Conservation (phyloP, 2,888 invertebrate genomes). For the Drosophila emarginata region DNA sequence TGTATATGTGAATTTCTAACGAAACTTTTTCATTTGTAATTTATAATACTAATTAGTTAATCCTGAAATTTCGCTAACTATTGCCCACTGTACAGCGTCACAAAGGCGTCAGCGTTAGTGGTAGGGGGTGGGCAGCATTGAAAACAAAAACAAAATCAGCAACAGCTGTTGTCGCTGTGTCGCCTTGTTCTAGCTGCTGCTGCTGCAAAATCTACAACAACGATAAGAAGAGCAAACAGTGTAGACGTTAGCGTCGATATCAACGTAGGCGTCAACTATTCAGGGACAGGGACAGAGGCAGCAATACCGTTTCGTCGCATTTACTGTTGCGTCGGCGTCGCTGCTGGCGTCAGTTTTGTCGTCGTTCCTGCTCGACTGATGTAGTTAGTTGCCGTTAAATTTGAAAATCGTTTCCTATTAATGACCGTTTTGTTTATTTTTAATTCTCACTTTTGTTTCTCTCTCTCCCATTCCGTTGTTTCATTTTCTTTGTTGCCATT, state of each 20-base stretch:
- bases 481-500: background rate
- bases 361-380: conserved; percentile 4
- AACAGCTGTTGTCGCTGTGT: conserved; percentile 35
- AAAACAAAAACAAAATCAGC: conserved; percentile 41
- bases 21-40: background rate
- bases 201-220: conserved; percentile 34
- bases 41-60: background rate
- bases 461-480: background rate
- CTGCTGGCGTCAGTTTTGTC: background rate
- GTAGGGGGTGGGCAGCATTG: conserved; percentile 26
- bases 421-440: conserved; percentile 43
- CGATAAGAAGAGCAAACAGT: conserved; percentile 39
- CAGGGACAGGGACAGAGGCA: conserved; percentile 15
- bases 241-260: conserved; percentile 23
- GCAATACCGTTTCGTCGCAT: background rate
- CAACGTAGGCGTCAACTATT: conserved; percentile 4
- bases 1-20: too few relatives aligned
- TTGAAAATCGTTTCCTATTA: conserved; percentile 28
- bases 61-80: background rate
- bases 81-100: background rate
- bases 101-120: background rate
- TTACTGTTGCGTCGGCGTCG: background rate
- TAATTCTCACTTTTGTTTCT: conserved; percentile 37
- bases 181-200: conserved; percentile 10
- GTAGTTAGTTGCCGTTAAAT: conserved; percentile 9